phyloP scores from a whole-genome alignment of 2,113 vertebrate species.

The Passer domesticus region DNA sequence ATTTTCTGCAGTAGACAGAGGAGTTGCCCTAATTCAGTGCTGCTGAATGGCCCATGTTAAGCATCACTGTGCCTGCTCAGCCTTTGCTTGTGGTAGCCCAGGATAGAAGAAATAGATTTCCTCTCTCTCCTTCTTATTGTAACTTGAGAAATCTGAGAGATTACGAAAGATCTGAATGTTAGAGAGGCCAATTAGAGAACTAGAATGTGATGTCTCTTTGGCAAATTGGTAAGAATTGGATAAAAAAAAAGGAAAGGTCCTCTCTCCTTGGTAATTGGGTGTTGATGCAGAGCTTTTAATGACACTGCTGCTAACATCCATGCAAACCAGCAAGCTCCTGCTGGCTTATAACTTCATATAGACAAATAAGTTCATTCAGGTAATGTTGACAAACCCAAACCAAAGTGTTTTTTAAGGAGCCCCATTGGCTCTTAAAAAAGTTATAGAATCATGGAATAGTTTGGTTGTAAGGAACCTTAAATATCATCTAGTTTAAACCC shows the following conservation, averaged over 20 bases:
- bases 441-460: not conserved
- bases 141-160: not conserved
- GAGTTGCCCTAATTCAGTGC: not conserved
- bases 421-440: not conserved
- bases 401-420: not conserved
- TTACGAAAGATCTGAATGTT: not conserved
- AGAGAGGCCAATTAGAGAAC: not conserved
- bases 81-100: not conserved
- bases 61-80: not conserved
- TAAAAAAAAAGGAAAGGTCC: not conserved
- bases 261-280: not conserved
- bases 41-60: not conserved
- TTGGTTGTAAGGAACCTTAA: not conserved
- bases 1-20: not conserved
- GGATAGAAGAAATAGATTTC: not conserved
- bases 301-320: not conserved
- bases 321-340: not conserved
- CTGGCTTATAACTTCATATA: not conserved
- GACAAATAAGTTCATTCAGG: not conserved
- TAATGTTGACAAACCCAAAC: not conserved
- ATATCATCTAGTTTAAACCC: not conserved
- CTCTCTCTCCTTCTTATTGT: not conserved
- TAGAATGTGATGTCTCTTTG: not conserved
- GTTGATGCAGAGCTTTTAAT: not conserved
- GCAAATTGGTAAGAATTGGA: not conserved